Conservation (phyloP, 2,113 vertebrate species). For the Psilopsiagon aymara region DNA sequence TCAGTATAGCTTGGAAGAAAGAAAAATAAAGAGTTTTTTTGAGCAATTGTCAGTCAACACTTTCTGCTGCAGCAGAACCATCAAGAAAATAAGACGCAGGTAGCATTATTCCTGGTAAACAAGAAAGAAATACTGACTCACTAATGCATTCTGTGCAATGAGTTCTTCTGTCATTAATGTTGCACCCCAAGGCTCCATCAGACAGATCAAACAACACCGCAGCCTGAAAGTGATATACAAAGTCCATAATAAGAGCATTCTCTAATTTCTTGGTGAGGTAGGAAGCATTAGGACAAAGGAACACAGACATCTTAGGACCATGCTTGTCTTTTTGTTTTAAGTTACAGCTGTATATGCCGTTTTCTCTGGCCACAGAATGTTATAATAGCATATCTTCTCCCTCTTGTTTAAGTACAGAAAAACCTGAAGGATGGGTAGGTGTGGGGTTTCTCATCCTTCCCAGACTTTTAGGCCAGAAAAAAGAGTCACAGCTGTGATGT, state of each 20-base stretch:
- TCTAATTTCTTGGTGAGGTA: not conserved
- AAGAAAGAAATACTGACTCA: not conserved
- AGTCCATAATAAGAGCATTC: fast-evolving
- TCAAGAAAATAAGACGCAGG: not conserved
- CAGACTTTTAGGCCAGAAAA: not conserved
- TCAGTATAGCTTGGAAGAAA: not conserved
- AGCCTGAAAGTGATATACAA: not conserved
- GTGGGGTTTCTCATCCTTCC: not conserved
- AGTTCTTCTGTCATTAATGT: not conserved
- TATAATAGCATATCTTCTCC: too few species aligned
- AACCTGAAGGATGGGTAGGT: not conserved
- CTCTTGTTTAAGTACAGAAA: not conserved
- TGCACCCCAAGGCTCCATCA: not conserved
- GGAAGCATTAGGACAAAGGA: not conserved
- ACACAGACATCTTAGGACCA: not conserved
- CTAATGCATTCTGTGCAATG: not conserved
- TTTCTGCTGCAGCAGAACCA: not conserved
- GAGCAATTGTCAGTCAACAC: not conserved
- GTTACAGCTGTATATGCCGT: not conserved
- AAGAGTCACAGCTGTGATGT: not conserved
- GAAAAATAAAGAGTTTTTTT: not conserved
- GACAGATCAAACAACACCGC: not conserved
- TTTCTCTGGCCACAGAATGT: not conserved
- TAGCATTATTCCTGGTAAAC: not conserved
- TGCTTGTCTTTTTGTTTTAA: not conserved